Conservation (phyloP, 2,113 vertebrate genomes). For the Pachyramphus minor region DNA sequence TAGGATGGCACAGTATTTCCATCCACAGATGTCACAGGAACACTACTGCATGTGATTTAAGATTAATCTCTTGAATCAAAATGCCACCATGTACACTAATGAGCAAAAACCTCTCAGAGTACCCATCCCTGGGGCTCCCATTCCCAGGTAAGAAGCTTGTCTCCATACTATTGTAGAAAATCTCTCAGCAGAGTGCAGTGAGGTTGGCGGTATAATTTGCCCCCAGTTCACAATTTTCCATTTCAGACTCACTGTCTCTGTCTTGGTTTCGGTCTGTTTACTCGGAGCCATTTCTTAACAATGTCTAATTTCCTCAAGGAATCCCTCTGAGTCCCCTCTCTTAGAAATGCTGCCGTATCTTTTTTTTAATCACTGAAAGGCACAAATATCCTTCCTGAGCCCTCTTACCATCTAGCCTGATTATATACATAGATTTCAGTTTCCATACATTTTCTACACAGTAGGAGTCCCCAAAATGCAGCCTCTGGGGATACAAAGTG, state of each 20-base stretch:
- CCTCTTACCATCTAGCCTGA: conserved; percentile 55
- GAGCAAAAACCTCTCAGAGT: conserved; percentile 47
- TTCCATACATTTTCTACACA: conserved; percentile 64
- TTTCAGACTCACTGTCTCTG: conserved; percentile 71
- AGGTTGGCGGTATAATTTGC: conserved; percentile 56
- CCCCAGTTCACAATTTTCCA: conserved; percentile 64
- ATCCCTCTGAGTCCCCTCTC: conserved; percentile 66
- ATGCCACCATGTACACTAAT: conserved; percentile 42
- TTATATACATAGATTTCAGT: conserved; percentile 63
- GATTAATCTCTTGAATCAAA: conserved; percentile 42
- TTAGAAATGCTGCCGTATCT: conserved; percentile 67
- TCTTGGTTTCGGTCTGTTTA: conserved; percentile 74
- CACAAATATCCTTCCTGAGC: conserved; percentile 67
- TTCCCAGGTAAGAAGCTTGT: conserved; percentile 46
- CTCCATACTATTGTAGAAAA: conserved; percentile 17
- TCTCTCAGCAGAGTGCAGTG: conserved; percentile 6
- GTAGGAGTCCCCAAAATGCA: conserved; percentile 54
- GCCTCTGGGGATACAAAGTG: conserved; percentile 57
- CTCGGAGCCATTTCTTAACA: conserved; percentile 71
- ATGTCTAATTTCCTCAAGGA: conserved; percentile 73
- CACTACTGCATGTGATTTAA: neutral
- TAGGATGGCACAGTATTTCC: neutral
- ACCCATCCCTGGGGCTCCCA: neutral
- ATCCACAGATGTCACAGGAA: conserved; percentile 9
- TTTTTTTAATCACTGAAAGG: conserved; percentile 66